Conservation (phyloP, 2,797 vertebrate species). For the Argentina silus region DNA sequence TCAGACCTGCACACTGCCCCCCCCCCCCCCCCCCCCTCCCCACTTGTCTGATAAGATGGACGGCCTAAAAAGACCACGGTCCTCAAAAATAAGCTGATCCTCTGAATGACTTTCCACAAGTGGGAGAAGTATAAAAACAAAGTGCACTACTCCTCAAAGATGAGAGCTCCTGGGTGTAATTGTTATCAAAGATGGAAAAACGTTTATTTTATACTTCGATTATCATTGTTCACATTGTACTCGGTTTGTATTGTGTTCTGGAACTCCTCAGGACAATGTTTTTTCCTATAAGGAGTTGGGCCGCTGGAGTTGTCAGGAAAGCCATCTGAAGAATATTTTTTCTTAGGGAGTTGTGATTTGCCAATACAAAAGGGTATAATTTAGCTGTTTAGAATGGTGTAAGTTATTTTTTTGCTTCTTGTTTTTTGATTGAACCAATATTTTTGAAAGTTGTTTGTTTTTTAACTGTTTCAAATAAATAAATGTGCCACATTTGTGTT, state of each 20-base stretch:
- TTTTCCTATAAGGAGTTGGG: slow-evolving; percentile 20
- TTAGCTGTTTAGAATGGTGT: slow-evolving; percentile 34
- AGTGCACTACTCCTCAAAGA: slow-evolving; percentile 22
- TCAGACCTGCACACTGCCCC: slow-evolving; percentile 30
- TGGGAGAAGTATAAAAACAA: slow-evolving; percentile 1
- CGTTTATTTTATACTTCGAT: slow-evolving; percentile 15
- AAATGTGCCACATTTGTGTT: slow-evolving; percentile 2
- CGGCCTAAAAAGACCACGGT: neutral
- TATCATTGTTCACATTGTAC: slow-evolving; percentile 28
- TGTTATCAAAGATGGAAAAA: slow-evolving; percentile 18
- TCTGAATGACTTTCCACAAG: slow-evolving; percentile 14
- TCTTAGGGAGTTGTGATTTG: slow-evolving; percentile 17
- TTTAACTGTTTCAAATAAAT: slow-evolving; percentile 74
- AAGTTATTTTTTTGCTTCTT: slow-evolving; percentile 3
- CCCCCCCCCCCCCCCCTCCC: neutral
- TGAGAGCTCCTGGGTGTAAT: slow-evolving; percentile 11
- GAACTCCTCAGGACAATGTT: slow-evolving; percentile 17
- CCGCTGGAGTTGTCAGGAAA: slow-evolving; percentile 24
- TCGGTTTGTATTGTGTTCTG: slow-evolving; percentile 49
- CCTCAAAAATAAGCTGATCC: slow-evolving; percentile 15
- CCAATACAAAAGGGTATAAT: slow-evolving; percentile 27
- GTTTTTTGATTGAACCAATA: slow-evolving; percentile 27
- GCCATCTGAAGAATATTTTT: slow-evolving; percentile 12
- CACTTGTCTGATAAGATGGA: slow-evolving; percentile 21
- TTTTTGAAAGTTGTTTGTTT: slow-evolving; percentile 59